phyloP scores from a whole-genome alignment of 2,888 invertebrate species.

The Caenorhabditis panamensis region DNA sequence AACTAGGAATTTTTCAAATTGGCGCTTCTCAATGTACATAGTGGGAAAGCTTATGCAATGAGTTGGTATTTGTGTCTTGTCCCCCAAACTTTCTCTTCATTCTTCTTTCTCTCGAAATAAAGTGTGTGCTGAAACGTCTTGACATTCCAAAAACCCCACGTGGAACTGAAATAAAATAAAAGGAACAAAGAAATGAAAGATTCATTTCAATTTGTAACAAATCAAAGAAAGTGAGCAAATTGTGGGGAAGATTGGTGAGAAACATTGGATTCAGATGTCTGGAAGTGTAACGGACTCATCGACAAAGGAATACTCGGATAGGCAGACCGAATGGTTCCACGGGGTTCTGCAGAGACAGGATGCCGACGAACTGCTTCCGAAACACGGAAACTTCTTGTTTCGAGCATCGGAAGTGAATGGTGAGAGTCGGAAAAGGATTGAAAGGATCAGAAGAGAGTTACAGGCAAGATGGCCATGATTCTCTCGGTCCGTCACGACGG shows the following conservation, averaged over 20 bases:
- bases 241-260: not conserved
- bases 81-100: slow-evolving; percentile 1
- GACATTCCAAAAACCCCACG: not conserved
- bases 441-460: not conserved
- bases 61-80: slow-evolving; percentile 31
- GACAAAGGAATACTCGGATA: slow-evolving; percentile 7
- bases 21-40: slow-evolving; percentile 53
- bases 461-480: slow-evolving; percentile 71
- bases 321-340: slow-evolving; percentile 48
- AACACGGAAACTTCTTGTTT: slow-evolving; percentile 71
- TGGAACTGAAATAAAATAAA: not conserved
- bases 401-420: slow-evolving; percentile 69
- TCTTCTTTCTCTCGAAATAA: slow-evolving; percentile 23
- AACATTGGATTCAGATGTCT: slow-evolving; percentile 36
- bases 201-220: slow-evolving; percentile 14
- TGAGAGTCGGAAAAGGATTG: not conserved
- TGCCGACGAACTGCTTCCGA: slow-evolving; percentile 70
- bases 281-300: slow-evolving; percentile 23
- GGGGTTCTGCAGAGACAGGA: slow-evolving; percentile 71
- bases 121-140: slow-evolving; percentile 34
- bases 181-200: not conserved
- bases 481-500: slow-evolving; percentile 65
- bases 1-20: slow-evolving; percentile 60
- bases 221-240: slow-evolving; percentile 28
- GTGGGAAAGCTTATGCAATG: slow-evolving; percentile 47